Evolutionary conservation across 2,888 invertebrate species (phyloP).

Genomic region (Papilio elwesi): DNA sequence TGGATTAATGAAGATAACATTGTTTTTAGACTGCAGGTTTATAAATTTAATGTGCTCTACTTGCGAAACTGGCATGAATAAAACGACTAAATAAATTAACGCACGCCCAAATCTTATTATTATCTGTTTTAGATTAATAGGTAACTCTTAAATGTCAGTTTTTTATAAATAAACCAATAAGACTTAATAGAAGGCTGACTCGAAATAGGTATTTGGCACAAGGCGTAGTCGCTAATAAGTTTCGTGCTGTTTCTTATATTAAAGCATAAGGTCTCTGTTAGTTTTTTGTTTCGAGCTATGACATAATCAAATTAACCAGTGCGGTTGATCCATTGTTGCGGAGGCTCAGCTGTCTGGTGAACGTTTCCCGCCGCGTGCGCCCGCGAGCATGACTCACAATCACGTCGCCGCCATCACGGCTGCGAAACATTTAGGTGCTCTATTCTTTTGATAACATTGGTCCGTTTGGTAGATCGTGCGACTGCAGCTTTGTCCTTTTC

Average conservation of each 20-base stretch:
- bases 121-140: constrained; percentile 38
- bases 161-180: constrained; percentile 38
- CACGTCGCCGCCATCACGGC: constrained; percentile 66
- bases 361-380: constrained; percentile 70
- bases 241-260: constrained; percentile 40
- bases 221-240: constrained; percentile 41
- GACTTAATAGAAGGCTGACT: constrained; percentile 35
- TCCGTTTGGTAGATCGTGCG: constrained; percentile 8
- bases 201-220: constrained; percentile 37
- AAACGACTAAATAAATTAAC: constrained; percentile 36
- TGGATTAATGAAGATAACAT: constrained; percentile 18
- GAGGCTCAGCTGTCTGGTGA: constrained; percentile 75
- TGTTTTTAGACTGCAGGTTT: constrained; percentile 32
- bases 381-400: constrained; percentile 71
- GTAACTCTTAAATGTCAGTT: constrained; percentile 40
- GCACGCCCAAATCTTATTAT: constrained; percentile 31
- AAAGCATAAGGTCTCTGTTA: constrained; percentile 58
- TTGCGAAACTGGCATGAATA: constrained; percentile 29
- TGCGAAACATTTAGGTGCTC: constrained; percentile 63
- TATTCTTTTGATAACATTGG: constrained; percentile 53
- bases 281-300: constrained; percentile 68
- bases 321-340: constrained; percentile 76
- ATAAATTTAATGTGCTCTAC: constrained; percentile 35
- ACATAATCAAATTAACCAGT: constrained; percentile 76
- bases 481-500: constrained; percentile 16